phyloP scores from a whole-genome alignment of 2,888 invertebrate species.

The Leptopterna dolabrata region DNA sequence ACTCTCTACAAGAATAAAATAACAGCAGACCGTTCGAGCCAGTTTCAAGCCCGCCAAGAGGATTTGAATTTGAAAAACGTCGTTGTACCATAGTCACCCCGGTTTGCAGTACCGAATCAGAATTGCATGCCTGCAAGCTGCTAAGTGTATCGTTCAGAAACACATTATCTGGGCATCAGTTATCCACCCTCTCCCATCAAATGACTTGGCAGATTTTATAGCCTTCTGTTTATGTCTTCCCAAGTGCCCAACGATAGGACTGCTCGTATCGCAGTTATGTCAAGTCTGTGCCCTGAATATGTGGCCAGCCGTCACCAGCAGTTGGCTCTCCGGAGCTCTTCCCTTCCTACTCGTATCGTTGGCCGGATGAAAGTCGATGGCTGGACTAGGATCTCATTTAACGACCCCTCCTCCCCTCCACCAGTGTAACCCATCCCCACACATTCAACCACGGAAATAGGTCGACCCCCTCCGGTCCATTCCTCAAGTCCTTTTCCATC shows the following conservation, averaged over 20 bases:
- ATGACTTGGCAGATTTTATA: neutral
- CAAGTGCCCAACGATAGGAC: neutral
- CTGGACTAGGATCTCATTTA: slow-evolving; percentile 23
- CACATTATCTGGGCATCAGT: neutral
- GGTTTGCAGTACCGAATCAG: too few relatives aligned
- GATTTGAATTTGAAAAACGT: too few relatives aligned
- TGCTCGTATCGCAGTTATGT: neutral
- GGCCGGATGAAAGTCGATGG: slow-evolving; percentile 16
- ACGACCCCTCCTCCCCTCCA: neutral
- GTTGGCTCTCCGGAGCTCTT: neutral
- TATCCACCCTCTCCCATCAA: neutral
- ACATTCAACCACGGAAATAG: neutral
- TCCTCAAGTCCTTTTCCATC: neutral
- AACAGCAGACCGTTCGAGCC: too few relatives aligned
- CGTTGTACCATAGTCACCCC: too few relatives aligned
- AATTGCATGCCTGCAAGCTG: too few relatives aligned
- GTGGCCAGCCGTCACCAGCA: neutral
- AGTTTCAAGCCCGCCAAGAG: too few relatives aligned
- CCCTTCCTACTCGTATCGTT: neutral
- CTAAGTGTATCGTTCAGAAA: neutral
- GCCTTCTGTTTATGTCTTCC: neutral
- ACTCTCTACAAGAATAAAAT: too few relatives aligned
- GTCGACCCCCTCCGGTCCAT: neutral
- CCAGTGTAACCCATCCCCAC: neutral
- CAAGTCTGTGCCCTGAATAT: neutral